Percentiles rank a stretch among this genome's conserved stretches.
These are phyloP conservation scores for Serilophus lunatus DNA, from an alignment of 2,113 vertebrate genomes.

Conservation along the genomic window DNA sequence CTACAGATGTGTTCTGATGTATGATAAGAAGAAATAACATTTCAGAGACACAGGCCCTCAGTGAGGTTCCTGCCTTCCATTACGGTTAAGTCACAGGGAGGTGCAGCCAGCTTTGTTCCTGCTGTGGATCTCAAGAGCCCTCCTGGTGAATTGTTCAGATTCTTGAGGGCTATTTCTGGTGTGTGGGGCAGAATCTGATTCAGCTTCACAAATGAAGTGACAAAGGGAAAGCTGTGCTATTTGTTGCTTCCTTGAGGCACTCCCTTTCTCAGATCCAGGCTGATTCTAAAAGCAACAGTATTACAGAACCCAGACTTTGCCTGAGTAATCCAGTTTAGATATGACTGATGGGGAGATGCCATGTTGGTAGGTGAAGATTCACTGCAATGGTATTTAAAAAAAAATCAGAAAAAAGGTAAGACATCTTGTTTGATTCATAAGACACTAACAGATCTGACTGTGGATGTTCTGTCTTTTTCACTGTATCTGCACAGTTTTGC, in stretches of 20 bases:
- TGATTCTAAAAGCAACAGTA: not conserved
- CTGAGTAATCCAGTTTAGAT: not conserved
- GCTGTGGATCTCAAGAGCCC: not conserved
- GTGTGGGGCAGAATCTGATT: not conserved
- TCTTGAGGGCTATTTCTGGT: not conserved
- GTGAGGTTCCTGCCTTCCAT: conserved; percentile 11
- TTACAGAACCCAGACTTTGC: not conserved
- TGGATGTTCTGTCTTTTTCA: not conserved
- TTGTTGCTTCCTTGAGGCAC: not conserved
- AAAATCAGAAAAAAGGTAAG: not conserved
- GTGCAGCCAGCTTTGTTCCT: not conserved
- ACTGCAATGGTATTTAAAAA: not conserved
- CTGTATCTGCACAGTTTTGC: not conserved
- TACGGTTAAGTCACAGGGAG: conserved; percentile 9
- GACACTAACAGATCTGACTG: not conserved
- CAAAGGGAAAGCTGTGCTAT: not conserved
- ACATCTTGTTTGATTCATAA: not conserved
- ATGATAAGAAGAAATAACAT: conserved; percentile 64
- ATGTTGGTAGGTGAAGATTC: not conserved
- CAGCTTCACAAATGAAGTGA: not conserved
- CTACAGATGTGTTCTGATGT: conserved; percentile 55
- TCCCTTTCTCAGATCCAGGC: not conserved
- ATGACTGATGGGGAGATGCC: not conserved
- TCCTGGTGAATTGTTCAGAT: not conserved
- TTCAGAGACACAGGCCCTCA: not conserved